phyloP scores from a whole-genome alignment of 2,888 invertebrate genomes.

The Macaria notata region DNA sequence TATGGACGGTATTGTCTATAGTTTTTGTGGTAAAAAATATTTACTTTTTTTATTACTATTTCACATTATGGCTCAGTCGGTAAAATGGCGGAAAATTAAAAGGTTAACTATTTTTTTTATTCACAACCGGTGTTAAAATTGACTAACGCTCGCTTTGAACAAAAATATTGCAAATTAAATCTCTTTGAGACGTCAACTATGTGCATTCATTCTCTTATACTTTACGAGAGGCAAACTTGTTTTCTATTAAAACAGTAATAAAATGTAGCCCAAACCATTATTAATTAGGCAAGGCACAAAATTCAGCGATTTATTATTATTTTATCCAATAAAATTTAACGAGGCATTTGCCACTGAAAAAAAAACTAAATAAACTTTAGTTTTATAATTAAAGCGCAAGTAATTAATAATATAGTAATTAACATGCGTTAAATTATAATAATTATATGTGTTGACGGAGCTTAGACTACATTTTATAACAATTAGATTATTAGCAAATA shows the following conservation, averaged over 20 bases:
- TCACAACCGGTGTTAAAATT: constrained; percentile 55
- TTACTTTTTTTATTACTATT: constrained; percentile 59
- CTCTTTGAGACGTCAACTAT: constrained; percentile 38
- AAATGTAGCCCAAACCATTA: too few relatives aligned
- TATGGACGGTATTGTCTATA: constrained; percentile 75
- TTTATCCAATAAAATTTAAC: too few relatives aligned
- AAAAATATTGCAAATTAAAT: constrained; percentile 28
- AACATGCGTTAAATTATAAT: too few relatives aligned
- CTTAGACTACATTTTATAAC: too few relatives aligned
- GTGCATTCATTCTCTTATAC: constrained; percentile 14
- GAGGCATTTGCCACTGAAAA: too few relatives aligned
- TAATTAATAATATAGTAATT: too few relatives aligned
- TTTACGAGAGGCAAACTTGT: constrained; percentile 23
- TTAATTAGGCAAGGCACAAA: too few relatives aligned
- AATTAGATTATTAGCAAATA: too few relatives aligned
- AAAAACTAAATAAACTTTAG: too few relatives aligned
- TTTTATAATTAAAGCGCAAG: too few relatives aligned
- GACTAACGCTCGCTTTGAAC: constrained; percentile 38
- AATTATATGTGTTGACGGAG: too few relatives aligned
- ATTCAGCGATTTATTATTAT: too few relatives aligned
- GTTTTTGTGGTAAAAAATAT: constrained; percentile 67
- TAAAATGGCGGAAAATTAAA: constrained; percentile 30
- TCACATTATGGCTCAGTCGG: constrained; percentile 46
- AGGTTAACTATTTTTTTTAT: constrained; percentile 19
- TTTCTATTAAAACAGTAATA: neutral